Base-by-base conservation (phyloP, 2,797 vertebrate genomes). In the Chelon auratus region DNA sequence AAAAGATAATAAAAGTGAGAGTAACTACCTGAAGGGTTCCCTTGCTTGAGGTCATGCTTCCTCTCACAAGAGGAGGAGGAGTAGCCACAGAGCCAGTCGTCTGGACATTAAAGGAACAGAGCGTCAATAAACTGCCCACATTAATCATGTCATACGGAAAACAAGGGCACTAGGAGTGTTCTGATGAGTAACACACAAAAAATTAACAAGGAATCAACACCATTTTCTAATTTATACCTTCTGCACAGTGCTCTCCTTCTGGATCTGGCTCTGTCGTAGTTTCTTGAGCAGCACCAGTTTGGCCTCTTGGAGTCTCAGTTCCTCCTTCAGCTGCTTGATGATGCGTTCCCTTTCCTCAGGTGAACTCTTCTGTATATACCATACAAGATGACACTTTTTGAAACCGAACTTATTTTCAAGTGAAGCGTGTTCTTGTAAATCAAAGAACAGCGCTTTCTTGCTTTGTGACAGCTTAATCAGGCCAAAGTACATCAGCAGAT, bases 231-330 rank as follows among this genome's bases (percentile, higher is more conserved):
- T n/a, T 37, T 45, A 66, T 85, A 98, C 97, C 97, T 98, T 99
- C 86, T 97, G 96, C 1, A 93, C 83, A 0, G 93, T 89, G 64
- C 94, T 95, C 87, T 99, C 98, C 87, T 99, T 99, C 90, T 99
- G 98, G 77, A 97, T 97, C 84, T 99, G 98, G 85, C 98, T 99
- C 80, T 99, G 98, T n/a, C 98, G 92, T 2, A 99, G 86, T 63
- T 99, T 99, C 87, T 99, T 99, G 24, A 99, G 91, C 58, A 99
- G 88, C 59, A 99, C 97, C 2, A 99, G 94, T 66, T 98, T 99
- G 64, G 98, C 98, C 91, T 99, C 98, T 85, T 99, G 97, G 72
- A 99, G 94, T 82, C 98, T 84, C 66, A 99, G 89, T 82, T 99
- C 97, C 79, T 99, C 97, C 82, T 97, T 96, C 47, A 99, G 95